Percentiles rank a stretch among this genome's conserved stretches.
These are phyloP conservation scores for Dyspetes luteomarginatus DNA, from an alignment of 2,888 invertebrate species.

Conservation along the genomic window DNA sequence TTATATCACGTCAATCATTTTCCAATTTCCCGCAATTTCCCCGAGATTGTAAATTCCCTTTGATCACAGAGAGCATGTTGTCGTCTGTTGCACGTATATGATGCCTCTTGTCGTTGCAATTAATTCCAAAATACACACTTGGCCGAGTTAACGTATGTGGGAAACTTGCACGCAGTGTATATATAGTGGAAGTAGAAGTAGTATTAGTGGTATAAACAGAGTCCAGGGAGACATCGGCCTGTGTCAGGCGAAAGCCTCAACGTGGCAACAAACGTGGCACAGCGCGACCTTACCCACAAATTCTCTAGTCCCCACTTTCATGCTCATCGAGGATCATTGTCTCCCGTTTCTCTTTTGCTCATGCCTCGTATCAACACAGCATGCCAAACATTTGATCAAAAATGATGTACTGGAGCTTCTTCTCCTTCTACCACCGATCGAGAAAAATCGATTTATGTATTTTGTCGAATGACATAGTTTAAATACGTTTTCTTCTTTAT, in stretches of 20 bases:
- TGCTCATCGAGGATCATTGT: conserved; percentile 16
- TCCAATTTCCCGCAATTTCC: not conserved
- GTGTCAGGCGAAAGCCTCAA: conserved; percentile 18
- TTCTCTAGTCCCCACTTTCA: conserved; percentile 23
- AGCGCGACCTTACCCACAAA: conserved; percentile 22
- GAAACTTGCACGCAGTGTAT: conserved; percentile 10
- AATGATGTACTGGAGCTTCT: conserved; percentile 15
- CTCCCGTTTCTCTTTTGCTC: not conserved
- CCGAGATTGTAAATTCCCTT: not conserved
- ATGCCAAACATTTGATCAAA: conserved; percentile 39
- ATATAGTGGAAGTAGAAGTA: conserved; percentile 14
- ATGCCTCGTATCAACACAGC: not conserved
- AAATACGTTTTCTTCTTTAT: too few species aligned
- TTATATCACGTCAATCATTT: too few species aligned
- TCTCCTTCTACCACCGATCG: too few species aligned
- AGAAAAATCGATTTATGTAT: too few species aligned
- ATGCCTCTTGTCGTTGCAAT: conserved; percentile 13
- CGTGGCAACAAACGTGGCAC: not conserved
- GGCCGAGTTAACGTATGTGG: conserved; percentile 55
- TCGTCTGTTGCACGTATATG: not conserved
- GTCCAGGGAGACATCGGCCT: conserved; percentile 32
- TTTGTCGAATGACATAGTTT: too few species aligned
- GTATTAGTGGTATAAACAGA: conserved; percentile 37
- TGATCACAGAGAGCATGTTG: conserved; percentile 31
- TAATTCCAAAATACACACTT: conserved; percentile 31